Conservation (phyloP, 2,888 invertebrate genomes). For the Trichogramma evanescens region DNA sequence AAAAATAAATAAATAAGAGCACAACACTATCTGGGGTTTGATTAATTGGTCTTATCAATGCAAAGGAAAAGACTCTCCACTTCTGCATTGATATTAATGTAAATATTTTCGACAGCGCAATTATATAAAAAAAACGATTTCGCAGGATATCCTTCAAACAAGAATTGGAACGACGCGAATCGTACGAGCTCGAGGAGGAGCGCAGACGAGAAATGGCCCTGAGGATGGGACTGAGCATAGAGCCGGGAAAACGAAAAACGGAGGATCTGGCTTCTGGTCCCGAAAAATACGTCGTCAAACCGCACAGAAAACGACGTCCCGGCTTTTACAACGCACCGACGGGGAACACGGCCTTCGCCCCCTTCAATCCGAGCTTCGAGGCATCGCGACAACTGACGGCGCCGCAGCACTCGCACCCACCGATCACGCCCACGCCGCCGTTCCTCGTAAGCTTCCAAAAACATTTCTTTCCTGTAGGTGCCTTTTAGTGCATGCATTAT, state of each 20-base stretch:
- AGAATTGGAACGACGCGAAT: conserved; percentile 42
- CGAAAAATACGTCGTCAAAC: conserved; percentile 80
- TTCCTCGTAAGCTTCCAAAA: conserved; percentile 42
- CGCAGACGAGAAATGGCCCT: conserved; percentile 41
- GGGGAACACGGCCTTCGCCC: conserved; percentile 80
- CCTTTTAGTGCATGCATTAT: no score
- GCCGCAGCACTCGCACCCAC: conserved; percentile 52
- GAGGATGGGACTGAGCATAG: conserved; percentile 57
- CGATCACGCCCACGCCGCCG: conserved; percentile 59
- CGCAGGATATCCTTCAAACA: conserved; percentile 29
- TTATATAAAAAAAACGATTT: background rate
- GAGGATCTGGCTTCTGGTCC: conserved; percentile 65
- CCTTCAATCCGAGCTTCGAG: conserved; percentile 54
- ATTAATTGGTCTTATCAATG: no score
- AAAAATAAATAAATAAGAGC: no score
- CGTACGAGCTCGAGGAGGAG: conserved; percentile 42
- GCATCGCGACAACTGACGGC: conserved; percentile 54
- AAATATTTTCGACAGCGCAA: no score
- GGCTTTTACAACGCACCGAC: conserved; percentile 83
- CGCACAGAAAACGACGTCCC: conserved; percentile 77
- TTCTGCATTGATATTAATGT: no score
- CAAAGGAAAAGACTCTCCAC: no score
- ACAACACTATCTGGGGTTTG: no score
- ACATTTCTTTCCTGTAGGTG: no score
- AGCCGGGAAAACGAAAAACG: conserved; percentile 58